phyloP scores from a whole-genome alignment of 1,140 invertebrate species.

The Drosophila pseudoobscura region DNA sequence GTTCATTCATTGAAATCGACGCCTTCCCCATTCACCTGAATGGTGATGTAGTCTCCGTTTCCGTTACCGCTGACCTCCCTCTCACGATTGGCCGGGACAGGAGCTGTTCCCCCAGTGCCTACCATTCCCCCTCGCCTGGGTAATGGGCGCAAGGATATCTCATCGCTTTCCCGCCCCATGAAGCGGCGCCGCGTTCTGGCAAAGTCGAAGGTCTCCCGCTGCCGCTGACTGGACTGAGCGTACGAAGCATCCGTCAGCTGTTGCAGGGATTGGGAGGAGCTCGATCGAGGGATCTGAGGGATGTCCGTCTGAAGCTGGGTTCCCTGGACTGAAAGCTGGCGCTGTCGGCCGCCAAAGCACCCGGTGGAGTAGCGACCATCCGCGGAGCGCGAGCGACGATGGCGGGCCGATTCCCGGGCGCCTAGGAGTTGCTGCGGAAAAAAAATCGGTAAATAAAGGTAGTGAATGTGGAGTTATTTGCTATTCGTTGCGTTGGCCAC shows the following conservation, averaged over 20 bases:
- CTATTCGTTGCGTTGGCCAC: constrained; percentile 5
- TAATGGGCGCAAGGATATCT: constrained; percentile 62
- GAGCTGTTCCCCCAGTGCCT: constrained; percentile 1
- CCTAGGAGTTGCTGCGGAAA: constrained; percentile 63
- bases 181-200: constrained; percentile 68
- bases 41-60: constrained; percentile 57
- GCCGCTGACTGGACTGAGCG: constrained; percentile 69
- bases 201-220: constrained; percentile 65
- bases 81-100: constrained; percentile 3
- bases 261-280: constrained; percentile 54
- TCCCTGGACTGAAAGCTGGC: constrained; percentile 22
- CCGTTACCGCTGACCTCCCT: constrained; percentile 18
- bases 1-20: constrained; percentile 65
- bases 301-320: constrained; percentile 4
- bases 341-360: constrained; percentile 63
- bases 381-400: constrained; percentile 72
- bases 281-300: constrained; percentile 40
- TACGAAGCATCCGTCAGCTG: constrained; percentile 68
- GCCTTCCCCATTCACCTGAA: constrained; percentile 75
- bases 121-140: constrained; percentile 10
- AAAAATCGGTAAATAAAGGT: background rate
- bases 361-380: constrained; percentile 76
- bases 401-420: constrained; percentile 61
- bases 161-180: constrained; percentile 59
- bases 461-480: background rate